Conservation (phyloP, 2,888 invertebrate genomes). For the Chelonus formosanus region DNA sequence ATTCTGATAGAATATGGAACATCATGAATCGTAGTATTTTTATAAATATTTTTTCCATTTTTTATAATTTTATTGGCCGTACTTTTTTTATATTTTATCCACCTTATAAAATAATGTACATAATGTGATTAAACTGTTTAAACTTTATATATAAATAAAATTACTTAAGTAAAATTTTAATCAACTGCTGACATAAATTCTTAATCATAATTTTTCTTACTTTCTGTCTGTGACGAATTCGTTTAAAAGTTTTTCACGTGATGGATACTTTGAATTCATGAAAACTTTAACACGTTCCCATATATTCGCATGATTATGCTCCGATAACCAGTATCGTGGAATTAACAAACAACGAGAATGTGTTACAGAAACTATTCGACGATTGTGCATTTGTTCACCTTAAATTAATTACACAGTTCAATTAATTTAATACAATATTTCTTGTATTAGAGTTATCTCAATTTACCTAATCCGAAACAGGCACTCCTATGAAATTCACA, state of each 20-base stretch:
- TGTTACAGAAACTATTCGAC: constrained; percentile 73
- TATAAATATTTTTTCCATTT: constrained; percentile 65
- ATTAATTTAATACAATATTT: neutral
- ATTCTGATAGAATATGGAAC: constrained; percentile 74
- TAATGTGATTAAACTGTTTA: neutral
- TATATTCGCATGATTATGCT: constrained; percentile 73
- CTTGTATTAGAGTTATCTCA: neutral
- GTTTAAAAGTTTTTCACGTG: no score
- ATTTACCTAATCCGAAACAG: constrained; percentile 73
- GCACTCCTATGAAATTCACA: constrained; percentile 70
- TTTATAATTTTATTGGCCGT: constrained; percentile 67
- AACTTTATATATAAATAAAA: no score
- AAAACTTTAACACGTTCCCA: constrained; percentile 73
- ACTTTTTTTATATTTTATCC: constrained; percentile 68
- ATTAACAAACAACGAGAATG: constrained; percentile 74
- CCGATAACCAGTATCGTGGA: constrained; percentile 76
- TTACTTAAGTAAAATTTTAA: no score
- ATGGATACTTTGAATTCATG: constrained; percentile 71
- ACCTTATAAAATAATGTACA: constrained; percentile 56
- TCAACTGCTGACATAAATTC: no score
- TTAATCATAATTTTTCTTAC: no score
- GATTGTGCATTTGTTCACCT: constrained; percentile 74
- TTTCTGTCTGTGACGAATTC: no score
- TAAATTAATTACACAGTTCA: neutral
- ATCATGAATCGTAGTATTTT: constrained; percentile 71